A percentile compares a stretch with the other conserved stretches of the same genome.
Conservation (phyloP, 2,888 invertebrate genomes). For the Amphipyra tragopoginis region DNA sequence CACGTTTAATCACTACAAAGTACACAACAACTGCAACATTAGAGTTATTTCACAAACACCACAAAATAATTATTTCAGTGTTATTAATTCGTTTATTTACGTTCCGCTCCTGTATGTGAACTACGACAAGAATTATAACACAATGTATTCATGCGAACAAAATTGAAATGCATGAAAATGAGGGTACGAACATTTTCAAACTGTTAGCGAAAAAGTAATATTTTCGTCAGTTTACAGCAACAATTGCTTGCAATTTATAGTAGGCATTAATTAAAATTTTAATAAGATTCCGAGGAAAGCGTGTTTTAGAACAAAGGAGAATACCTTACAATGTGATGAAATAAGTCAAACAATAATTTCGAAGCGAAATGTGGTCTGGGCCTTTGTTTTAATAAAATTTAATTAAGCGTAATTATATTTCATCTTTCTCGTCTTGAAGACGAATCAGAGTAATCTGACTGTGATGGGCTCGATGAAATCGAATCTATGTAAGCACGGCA, state of each 20-base stretch:
- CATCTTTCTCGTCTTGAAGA: slow-evolving; percentile 61
- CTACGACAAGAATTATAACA: slow-evolving; percentile 13
- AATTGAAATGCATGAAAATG: slow-evolving; percentile 38
- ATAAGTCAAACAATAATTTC: slow-evolving; percentile 77
- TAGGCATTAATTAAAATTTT: slow-evolving; percentile 78
- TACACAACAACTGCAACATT: slow-evolving; percentile 19
- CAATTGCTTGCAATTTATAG: slow-evolving; percentile 73
- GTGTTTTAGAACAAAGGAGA: slow-evolving; percentile 72
- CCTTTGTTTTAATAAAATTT: slow-evolving; percentile 74
- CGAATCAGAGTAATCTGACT: slow-evolving; percentile 51
- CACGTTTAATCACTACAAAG: slow-evolving; percentile 9
- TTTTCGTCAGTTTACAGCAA: slow-evolving; percentile 56
- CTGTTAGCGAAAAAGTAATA: slow-evolving; percentile 33
- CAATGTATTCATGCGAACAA: slow-evolving; percentile 28
- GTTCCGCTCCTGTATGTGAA: slow-evolving; percentile 14
- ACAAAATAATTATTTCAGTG: slow-evolving; percentile 24
- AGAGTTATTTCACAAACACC: slow-evolving; percentile 15
- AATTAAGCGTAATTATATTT: slow-evolving; percentile 71
- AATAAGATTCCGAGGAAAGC: slow-evolving; percentile 73
- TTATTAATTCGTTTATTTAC: slow-evolving; percentile 35
- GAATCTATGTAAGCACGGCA: slow-evolving; percentile 15
- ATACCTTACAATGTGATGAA: slow-evolving; percentile 72
- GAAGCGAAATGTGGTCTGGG: slow-evolving; percentile 69
- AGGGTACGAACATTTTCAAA: slow-evolving; percentile 17
- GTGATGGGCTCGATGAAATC: slow-evolving; percentile 40